Evolutionary conservation across 2,888 invertebrate species (phyloP).

Genomic region (Caradrina kadenii): DNA sequence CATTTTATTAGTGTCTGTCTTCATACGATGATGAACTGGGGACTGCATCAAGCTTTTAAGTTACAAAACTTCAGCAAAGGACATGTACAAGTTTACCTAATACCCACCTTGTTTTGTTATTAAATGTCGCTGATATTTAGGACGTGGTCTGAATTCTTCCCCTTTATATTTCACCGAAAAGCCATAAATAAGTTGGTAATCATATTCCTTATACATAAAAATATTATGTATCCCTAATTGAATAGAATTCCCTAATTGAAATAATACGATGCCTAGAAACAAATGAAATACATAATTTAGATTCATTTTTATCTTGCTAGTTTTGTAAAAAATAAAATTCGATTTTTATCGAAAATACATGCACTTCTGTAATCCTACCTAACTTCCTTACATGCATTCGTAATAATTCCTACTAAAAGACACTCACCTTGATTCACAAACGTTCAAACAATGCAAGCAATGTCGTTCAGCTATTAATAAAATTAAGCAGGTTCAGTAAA

Average conservation of each 20-base stretch:
- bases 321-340: no score
- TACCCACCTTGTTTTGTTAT: no score
- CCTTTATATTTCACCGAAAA: no score
- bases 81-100: no score
- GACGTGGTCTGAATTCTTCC: no score
- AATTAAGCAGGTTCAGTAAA: conserved; percentile 35
- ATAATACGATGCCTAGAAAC: background rate
- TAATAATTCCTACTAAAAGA: conserved; percentile 28
- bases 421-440: conserved; percentile 39
- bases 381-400: background rate
- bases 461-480: conserved; percentile 41
- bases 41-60: conserved; percentile 12
- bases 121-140: no score
- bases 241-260: no score
- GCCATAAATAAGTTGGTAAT: rapidly evolving
- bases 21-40: background rate
- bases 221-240: background rate
- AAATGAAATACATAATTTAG: no score
- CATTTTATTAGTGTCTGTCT: conserved; percentile 38
- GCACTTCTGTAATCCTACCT: no score
- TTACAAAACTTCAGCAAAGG: background rate
- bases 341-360: no score
- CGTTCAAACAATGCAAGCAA: conserved; percentile 36
- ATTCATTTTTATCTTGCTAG: no score
- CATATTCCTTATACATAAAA: background rate